Conservation (phyloP, 2,888 invertebrate species). For the Drosophila robusta region DNA sequence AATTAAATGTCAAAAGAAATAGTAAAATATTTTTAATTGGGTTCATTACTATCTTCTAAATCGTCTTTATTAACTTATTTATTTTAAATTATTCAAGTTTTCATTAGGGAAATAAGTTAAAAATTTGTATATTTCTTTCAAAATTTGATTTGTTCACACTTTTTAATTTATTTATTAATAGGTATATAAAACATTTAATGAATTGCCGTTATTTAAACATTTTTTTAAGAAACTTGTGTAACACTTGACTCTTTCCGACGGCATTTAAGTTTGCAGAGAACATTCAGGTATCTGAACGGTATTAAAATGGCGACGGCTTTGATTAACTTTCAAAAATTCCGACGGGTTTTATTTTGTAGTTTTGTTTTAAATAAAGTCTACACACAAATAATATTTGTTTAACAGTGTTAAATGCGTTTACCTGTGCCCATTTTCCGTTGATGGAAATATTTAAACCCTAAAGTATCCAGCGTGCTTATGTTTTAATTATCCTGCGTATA, state of each 20-base stretch:
- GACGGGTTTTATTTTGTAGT: constrained; percentile 2
- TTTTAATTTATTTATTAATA: no score
- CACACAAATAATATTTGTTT: background rate
- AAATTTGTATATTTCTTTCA: no score
- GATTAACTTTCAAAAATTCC: background rate
- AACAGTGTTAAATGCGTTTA: constrained; percentile 41
- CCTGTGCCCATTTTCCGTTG: constrained; percentile 85
- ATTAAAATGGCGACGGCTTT: background rate
- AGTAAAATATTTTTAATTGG: no score
- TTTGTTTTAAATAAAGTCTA: background rate
- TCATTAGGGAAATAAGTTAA: no score
- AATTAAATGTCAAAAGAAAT: no score
- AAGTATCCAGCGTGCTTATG: constrained; percentile 83
- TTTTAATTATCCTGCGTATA: constrained; percentile 16
- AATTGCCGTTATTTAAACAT: background rate
- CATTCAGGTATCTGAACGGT: background rate
- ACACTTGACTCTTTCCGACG: background rate
- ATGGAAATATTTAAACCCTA: constrained; percentile 85
- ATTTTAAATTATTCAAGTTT: no score
- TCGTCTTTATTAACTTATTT: no score
- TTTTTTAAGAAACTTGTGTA: background rate
- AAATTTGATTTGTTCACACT: no score
- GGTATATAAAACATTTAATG: no score
- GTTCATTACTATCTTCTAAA: no score
- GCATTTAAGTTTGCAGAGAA: background rate